Evolutionary conservation across 1,140 invertebrate species (phyloP).

Genomic region (Drosophila pandora): DNA sequence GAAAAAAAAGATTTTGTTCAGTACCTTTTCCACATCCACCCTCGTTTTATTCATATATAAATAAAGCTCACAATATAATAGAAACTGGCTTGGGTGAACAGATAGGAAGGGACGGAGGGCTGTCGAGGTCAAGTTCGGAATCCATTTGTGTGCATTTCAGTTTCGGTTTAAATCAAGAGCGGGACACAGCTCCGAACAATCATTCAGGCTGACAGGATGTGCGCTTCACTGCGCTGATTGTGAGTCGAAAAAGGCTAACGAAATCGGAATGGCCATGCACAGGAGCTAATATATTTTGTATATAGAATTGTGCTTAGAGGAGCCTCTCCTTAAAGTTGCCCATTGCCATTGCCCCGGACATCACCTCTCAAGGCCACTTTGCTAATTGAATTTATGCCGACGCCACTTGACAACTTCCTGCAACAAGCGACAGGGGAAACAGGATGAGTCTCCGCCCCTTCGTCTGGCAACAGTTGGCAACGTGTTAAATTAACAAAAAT

Average conservation of each 20-base stretch:
- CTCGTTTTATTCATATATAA: slow-evolving; percentile 14
- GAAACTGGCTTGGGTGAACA: slow-evolving; percentile 39
- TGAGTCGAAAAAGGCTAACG: slow-evolving; percentile 67
- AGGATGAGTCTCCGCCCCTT: slow-evolving; percentile 14
- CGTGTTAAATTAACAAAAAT: slow-evolving; percentile 71
- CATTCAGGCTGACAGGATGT: slow-evolving; percentile 78
- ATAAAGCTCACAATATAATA: slow-evolving; percentile 70
- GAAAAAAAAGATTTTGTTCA: not conserved
- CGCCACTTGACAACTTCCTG: slow-evolving; percentile 71
- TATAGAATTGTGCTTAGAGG: not conserved
- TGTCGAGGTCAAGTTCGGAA: slow-evolving; percentile 61
- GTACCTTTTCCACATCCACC: slow-evolving; percentile 6
- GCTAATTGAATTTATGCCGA: slow-evolving; percentile 79
- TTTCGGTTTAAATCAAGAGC: slow-evolving; percentile 76
- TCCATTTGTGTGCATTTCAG: slow-evolving; percentile 81
- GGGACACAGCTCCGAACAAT: slow-evolving; percentile 59
- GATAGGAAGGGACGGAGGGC: not conserved
- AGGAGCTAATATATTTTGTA: slow-evolving; percentile 25
- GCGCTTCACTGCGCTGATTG: slow-evolving; percentile 78
- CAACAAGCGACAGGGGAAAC: slow-evolving; percentile 25
- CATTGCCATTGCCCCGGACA: not conserved
- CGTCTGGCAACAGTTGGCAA: slow-evolving; percentile 71
- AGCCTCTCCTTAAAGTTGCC: slow-evolving; percentile 20
- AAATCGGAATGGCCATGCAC: slow-evolving; percentile 59
- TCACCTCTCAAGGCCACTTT: slow-evolving; percentile 62